Evolutionary conservation across 2,797 vertebrate species (phyloP).

Genomic region (Euthynnus affinis): DNA sequence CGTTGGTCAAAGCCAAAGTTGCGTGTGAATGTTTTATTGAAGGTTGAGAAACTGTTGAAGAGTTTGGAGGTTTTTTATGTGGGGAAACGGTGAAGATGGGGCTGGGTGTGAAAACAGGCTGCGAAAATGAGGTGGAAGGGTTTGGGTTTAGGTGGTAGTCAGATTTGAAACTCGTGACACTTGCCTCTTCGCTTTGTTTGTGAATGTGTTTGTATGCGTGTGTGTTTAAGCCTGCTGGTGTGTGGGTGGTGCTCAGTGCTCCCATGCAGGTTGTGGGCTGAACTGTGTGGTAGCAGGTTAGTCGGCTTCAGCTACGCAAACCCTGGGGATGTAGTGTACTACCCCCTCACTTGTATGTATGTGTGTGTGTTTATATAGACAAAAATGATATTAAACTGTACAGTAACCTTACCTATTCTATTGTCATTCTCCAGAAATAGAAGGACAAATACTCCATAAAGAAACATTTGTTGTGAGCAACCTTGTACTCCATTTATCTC

Average conservation of each 20-base stretch:
- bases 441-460: constrained; percentile 49
- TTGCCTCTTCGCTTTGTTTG: constrained; percentile 37
- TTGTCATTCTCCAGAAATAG: constrained; percentile 27
- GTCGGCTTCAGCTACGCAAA: constrained; percentile 66
- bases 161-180: constrained; percentile 44
- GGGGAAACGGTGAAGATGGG: constrained; percentile 40
- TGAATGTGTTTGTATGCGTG: constrained; percentile 58
- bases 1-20: constrained; percentile 33
- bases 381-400: constrained; percentile 26
- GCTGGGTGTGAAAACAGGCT: constrained; percentile 37
- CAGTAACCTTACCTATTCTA: constrained; percentile 16
- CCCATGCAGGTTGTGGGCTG: constrained; percentile 79
- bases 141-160: constrained; percentile 42
- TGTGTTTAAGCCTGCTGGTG: constrained; percentile 65
- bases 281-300: constrained; percentile 83
- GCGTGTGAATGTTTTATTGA: constrained; percentile 61
- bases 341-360: constrained; percentile 56
- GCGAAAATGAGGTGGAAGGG: constrained; percentile 43
- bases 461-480: constrained; percentile 51
- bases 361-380: constrained; percentile 21
- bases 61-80: constrained; percentile 40
- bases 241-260: constrained; percentile 76
- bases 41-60: too few species aligned
- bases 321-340: constrained; percentile 59
- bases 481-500: constrained; percentile 59